Percentiles rank a stretch among this genome's conserved stretches.
These are phyloP conservation scores for Australoheros facetus DNA, from an alignment of 2,797 vertebrate genomes.

Conservation along the genomic window DNA sequence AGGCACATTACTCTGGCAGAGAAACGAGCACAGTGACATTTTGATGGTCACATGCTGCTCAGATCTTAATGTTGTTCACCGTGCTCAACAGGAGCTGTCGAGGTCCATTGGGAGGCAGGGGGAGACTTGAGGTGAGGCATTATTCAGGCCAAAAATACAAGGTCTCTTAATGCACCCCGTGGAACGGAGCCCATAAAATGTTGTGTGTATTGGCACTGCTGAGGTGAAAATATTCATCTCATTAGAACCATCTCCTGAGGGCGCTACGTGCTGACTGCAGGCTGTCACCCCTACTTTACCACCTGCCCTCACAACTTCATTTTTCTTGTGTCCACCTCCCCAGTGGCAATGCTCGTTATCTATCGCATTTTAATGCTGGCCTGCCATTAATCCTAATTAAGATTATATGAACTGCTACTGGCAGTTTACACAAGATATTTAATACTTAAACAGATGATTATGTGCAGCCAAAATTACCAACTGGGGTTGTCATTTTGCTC, in stretches of 20 bases:
- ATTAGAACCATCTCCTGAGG: conserved; percentile 41
- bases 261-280: conserved; percentile 44
- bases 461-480: not conserved
- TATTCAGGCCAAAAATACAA: conserved; percentile 23
- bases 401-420: not conserved
- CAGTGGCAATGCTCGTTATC: not conserved
- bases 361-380: not conserved
- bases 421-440: not conserved
- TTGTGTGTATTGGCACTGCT: conserved; percentile 46
- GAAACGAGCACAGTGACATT: conserved; percentile 44
- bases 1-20: conserved; percentile 25
- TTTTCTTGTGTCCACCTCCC: conserved; percentile 2
- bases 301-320: conserved; percentile 17
- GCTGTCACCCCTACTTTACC: conserved; percentile 24
- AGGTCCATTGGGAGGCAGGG: not conserved
- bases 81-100: conserved; percentile 21
- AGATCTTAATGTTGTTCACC: conserved; percentile 19
- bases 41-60: conserved; percentile 50
- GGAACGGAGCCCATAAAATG: conserved; percentile 57
- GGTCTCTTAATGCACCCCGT: conserved; percentile 42
- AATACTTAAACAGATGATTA: not conserved
- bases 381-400: conserved; percentile 7
- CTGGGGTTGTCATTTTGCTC: not conserved
- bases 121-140: conserved; percentile 14
- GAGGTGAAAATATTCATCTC: conserved; percentile 54